Percentiles rank a stretch among this genome's conserved stretches.
Evolutionary conservation across 2,888 invertebrate genomes (phyloP).

Genomic region (Stegana nigrithorax): DNA sequence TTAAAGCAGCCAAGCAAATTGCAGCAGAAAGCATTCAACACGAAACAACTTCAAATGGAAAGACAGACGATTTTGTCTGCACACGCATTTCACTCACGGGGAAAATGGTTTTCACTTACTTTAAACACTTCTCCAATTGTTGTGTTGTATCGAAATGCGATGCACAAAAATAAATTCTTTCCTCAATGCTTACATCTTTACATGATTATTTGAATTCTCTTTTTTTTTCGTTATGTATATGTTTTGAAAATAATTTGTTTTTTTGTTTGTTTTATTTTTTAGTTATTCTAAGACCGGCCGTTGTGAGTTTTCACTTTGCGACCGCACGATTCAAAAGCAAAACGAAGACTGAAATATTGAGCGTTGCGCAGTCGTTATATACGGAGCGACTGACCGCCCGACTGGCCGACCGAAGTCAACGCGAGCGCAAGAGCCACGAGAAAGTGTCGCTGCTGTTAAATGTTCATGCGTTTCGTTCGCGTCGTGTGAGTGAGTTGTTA

Average conservation of each 20-base stretch:
- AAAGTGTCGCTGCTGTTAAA: not conserved
- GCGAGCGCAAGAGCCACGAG: not conserved
- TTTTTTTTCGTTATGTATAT: not conserved
- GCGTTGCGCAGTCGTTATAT: slow-evolving; percentile 54
- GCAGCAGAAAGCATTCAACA: too few relatives aligned
- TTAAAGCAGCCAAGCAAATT: slow-evolving; percentile 28
- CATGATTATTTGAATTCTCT: not conserved
- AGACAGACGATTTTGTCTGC: not conserved
- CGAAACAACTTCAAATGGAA: too few relatives aligned
- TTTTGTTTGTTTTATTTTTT: not conserved
- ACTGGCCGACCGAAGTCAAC: not conserved
- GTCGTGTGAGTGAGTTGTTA: slow-evolving; percentile 13
- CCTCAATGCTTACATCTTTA: not conserved
- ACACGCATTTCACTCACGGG: too few relatives aligned
- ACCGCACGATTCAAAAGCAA: slow-evolving; percentile 59
- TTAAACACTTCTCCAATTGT: not conserved
- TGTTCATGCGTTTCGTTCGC: not conserved
- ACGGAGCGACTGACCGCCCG: slow-evolving; percentile 36
- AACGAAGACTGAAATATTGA: slow-evolving; percentile 55
- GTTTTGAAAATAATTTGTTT: not conserved
- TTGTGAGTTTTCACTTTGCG: slow-evolving; percentile 25
- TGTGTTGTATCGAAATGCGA: too few relatives aligned
- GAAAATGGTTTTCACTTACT: not conserved
- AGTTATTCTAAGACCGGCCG: slow-evolving; percentile 16
- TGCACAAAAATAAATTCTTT: not conserved